phyloP scores from a whole-genome alignment of 2,888 invertebrate species.

The Chrysodeixis includens region DNA sequence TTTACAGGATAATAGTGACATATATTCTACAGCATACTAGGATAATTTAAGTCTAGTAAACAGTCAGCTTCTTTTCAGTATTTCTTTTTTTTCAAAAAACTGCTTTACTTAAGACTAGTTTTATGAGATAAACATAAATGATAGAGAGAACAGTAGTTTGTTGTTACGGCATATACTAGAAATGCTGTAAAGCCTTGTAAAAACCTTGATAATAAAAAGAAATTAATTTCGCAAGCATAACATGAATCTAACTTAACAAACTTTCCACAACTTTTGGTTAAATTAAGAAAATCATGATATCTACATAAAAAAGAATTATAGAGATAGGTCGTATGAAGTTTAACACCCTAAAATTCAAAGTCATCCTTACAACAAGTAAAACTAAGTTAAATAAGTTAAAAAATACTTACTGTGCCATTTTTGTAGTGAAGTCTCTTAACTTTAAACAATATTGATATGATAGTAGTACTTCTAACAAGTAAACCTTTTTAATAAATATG shows the following conservation, averaged over 20 bases:
- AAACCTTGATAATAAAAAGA: too few species aligned
- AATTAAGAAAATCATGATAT: neutral
- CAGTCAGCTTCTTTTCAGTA: too few species aligned
- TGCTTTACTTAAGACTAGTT: too few species aligned
- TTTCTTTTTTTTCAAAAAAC: too few species aligned
- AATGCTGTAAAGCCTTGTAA: too few species aligned
- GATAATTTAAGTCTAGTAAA: too few species aligned
- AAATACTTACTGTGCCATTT: constrained; percentile 5
- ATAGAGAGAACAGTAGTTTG: too few species aligned
- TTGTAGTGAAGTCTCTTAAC: neutral
- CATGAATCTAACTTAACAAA: neutral
- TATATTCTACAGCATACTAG: too few species aligned
- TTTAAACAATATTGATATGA: neutral
- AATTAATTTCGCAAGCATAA: neutral
- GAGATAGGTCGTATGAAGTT: too few species aligned
- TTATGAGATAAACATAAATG: too few species aligned
- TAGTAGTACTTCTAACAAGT: neutral
- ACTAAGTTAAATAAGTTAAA: neutral
- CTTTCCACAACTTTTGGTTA: neutral
- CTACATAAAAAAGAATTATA: neutral
- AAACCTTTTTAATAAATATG: neutral
- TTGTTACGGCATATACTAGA: too few species aligned
- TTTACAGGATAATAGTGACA: neutral
- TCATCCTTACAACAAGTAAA: neutral
- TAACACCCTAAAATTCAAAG: neutral